These are phyloP conservation scores for Oceanodroma leucorhoa DNA, from an alignment of 2,797 vertebrate genomes.

Conservation along the genomic window DNA sequence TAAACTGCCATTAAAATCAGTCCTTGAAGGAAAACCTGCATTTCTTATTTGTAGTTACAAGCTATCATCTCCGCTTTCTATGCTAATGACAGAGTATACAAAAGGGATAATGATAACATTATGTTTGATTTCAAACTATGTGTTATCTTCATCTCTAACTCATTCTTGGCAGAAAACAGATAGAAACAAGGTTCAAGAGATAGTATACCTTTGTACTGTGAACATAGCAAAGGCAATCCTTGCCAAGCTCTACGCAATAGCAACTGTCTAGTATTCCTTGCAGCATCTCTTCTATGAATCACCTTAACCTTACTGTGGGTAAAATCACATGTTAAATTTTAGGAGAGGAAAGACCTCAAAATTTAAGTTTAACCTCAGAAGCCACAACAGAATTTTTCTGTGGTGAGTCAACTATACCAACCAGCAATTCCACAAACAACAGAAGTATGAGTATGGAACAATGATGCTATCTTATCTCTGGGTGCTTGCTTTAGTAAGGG, in stretches of 20 bases:
- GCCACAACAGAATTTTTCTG: not conserved
- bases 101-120: not conserved
- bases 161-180: not conserved
- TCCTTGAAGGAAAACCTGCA: not conserved
- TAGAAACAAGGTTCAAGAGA: not conserved
- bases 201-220: not conserved
- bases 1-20: constrained; percentile 25
- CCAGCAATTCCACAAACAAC: not conserved
- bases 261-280: not conserved
- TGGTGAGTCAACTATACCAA: not conserved
- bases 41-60: constrained; percentile 32
- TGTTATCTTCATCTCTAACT: not conserved
- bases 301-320: not conserved
- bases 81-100: not conserved
- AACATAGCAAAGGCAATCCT: not conserved
- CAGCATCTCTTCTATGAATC: not conserved
- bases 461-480: not conserved
- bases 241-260: not conserved
- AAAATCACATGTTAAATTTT: not conserved
- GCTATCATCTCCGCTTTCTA: not conserved
- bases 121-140: constrained; percentile 2
- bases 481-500: not conserved
- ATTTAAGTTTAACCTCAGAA: not conserved
- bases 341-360: not conserved
- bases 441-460: not conserved